Percentiles rank a stretch among this genome's conserved stretches.
Evolutionary conservation across 2,797 vertebrate genomes (phyloP).

Genomic region (Xenops minutus): DNA sequence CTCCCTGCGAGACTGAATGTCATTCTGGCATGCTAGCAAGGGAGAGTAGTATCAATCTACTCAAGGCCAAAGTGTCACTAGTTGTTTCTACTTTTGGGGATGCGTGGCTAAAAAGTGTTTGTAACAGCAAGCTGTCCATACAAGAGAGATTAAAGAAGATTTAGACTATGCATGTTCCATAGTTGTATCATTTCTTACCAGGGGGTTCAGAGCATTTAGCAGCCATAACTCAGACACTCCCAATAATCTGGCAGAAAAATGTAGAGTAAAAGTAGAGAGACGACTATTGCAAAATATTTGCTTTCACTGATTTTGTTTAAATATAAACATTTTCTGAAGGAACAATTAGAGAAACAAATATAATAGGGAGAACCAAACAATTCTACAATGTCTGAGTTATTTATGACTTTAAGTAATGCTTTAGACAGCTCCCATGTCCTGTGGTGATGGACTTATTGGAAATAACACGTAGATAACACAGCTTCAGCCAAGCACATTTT

Average conservation of each 20-base stretch:
- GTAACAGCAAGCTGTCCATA: neutral
- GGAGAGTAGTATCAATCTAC: neutral
- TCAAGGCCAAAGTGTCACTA: neutral
- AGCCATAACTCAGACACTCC: neutral
- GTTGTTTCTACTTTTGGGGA: neutral
- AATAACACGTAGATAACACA: neutral
- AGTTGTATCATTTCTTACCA: neutral
- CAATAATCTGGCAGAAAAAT: neutral
- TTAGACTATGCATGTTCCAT: neutral
- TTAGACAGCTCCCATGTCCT: neutral
- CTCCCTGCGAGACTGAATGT: neutral
- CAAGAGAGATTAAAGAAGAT: neutral
- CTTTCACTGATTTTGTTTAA: neutral
- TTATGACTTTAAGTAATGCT: neutral
- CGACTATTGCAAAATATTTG: neutral
- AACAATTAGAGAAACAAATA: neutral
- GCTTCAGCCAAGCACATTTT: neutral
- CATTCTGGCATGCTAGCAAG: neutral
- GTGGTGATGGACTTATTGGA: neutral
- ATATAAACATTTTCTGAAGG: neutral
- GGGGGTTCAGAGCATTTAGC: neutral
- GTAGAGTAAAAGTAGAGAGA: neutral
- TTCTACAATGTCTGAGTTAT: neutral
- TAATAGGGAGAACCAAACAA: neutral
- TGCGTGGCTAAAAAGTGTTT: neutral